These are phyloP conservation scores for Plecturocebus donacophilus DNA, from an alignment of 2,113 vertebrate genomes.

Conservation along the genomic window DNA sequence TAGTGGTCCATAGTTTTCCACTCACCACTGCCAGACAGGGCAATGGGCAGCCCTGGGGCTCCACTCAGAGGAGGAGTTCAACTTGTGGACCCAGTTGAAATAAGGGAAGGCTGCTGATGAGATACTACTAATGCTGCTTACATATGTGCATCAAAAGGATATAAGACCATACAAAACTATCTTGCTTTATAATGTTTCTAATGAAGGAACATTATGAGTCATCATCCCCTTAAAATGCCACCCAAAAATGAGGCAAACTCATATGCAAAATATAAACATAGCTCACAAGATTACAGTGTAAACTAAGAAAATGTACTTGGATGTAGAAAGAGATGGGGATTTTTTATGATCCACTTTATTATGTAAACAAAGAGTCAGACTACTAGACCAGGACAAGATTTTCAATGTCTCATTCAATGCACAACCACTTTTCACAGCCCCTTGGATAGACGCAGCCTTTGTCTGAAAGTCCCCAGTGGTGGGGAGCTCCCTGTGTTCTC, in stretches of 20 bases:
- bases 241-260: neutral
- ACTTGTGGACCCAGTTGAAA: neutral
- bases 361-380: neutral
- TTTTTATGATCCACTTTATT: neutral
- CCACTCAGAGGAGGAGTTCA: rapidly evolving
- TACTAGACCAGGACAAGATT: neutral
- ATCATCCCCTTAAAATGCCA: neutral
- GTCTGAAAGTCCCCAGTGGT: neutral
- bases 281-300: too few relatives aligned
- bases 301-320: neutral
- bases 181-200: neutral
- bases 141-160: neutral
- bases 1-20: rapidly evolving
- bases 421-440: rapidly evolving
- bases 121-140: neutral
- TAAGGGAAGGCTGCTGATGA: neutral
- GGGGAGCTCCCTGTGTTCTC: rapidly evolving
- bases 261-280: neutral
- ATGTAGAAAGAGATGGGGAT: rapidly evolving
- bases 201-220: neutral
- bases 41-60: neutral
- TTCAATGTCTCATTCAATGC: neutral
- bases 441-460: rapidly evolving
- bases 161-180: neutral
- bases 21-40: too few relatives aligned